A percentile compares a stretch with the other conserved stretches of the same genome.
Evolutionary conservation across 2,797 vertebrate species (phyloP).

Genomic region (Phaenicophaeus curvirostris): DNA sequence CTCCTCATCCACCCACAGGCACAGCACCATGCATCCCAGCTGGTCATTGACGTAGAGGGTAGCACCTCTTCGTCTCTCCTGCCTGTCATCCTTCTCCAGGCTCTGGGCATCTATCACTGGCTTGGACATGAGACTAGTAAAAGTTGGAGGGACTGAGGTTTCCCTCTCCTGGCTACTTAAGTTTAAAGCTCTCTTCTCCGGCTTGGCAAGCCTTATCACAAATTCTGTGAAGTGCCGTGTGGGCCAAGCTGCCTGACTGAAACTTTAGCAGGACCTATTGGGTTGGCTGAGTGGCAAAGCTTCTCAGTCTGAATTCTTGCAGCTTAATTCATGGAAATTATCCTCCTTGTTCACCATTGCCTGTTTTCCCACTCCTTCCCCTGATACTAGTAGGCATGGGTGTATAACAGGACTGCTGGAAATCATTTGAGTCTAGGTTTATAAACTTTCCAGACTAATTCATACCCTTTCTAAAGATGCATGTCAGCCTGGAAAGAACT

Average conservation of each 20-base stretch:
- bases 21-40: too few relatives aligned
- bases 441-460: neutral
- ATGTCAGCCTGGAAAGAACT: neutral
- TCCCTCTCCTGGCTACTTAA: too few relatives aligned
- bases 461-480: neutral
- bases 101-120: too few relatives aligned
- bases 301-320: neutral
- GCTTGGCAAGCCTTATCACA: neutral
- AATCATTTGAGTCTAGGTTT: neutral
- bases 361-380: accelerated
- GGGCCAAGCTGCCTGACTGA: neutral
- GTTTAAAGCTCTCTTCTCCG: too few relatives aligned
- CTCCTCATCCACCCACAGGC: too few relatives aligned
- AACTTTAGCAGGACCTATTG: neutral
- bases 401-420: neutral
- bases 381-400: neutral
- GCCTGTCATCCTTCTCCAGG: too few relatives aligned
- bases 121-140: too few relatives aligned
- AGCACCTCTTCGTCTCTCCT: too few relatives aligned
- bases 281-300: neutral
- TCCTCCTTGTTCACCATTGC: neutral
- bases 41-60: too few relatives aligned
- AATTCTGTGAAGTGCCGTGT: neutral
- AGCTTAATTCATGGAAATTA: neutral
- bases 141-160: too few relatives aligned